Base-by-base conservation (phyloP, 2,113 vertebrate species). In the Sinocyclocheilus anophthalmus region DNA sequence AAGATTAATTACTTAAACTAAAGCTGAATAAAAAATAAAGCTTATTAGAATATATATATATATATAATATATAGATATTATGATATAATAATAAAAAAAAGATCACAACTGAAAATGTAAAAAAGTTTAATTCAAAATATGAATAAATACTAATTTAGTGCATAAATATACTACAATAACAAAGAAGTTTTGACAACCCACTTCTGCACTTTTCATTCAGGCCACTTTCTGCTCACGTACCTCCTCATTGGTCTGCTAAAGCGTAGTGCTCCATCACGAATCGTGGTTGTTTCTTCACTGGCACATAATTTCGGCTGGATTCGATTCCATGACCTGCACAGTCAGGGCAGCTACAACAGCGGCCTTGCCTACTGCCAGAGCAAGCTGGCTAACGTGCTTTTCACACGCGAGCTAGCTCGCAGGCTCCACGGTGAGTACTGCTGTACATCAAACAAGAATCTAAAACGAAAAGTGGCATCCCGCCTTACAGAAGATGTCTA, bases 361-460 rank as follows among this genome's bases (percentile, higher is more conserved):
- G 94, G 95, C 12, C 91, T 97, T 0, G 97, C 97, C 0, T 99
- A 99, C 92, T 97, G 97, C 81, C 97, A 99, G 90, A 99, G 98
- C 95, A 99, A 99, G 81, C 61, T 99, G 91, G 98, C 98, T 0
- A 99, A 99, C 0, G 92, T 99, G 82, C 95, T 97, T 26, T 99
- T 99, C 88, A 95, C 96, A 42, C 94, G 94, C 70, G 97, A 99
- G 85, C 88, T 98, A 88, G 96, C 96, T 0, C 93, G 92, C 76
- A 94, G 94, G 78, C 95, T 99, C 61, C 93, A 95, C 96, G 97
- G 97, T 97, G 48, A 37, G 81, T 50, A 50, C 48, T 26, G 2
- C 12, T 76, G n/a, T 3, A 42, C 22, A 18, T 42, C 10, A 76
- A 77, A 77, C 48, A 77, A 5, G 24, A 26, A 48, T 75, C 45